These are phyloP conservation scores for Tadarida brasiliensis DNA, from an alignment of 2,797 vertebrate species.

Conservation along the genomic window DNA sequence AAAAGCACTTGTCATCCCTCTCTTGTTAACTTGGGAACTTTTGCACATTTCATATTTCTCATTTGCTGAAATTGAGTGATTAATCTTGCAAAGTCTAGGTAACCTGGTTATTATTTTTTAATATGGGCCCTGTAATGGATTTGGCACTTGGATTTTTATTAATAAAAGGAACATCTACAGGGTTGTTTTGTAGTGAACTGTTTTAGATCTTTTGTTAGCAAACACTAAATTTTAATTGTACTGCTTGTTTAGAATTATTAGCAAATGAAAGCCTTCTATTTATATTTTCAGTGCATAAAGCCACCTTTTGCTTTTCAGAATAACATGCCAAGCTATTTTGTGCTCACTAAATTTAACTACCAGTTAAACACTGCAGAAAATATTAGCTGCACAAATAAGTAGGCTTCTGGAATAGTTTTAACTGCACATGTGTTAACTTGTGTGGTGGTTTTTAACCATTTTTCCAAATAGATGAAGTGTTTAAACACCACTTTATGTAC, in stretches of 20 bases:
- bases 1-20: conserved; percentile 87
- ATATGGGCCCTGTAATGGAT: conserved; percentile 87
- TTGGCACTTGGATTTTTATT: conserved; percentile 88
- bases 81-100: conserved; percentile 93
- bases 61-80: conserved; percentile 86
- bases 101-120: conserved; percentile 83
- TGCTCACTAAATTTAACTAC: conserved; percentile 88
- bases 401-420: conserved; percentile 86
- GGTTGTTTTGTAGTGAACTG: conserved; percentile 87
- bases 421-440: conserved; percentile 84
- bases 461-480: conserved; percentile 82
- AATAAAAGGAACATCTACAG: conserved; percentile 86
- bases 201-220: conserved; percentile 87
- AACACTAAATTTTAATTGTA: conserved; percentile 90
- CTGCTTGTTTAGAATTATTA: conserved; percentile 87
- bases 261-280: conserved; percentile 85
- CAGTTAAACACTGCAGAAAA: conserved; percentile 86
- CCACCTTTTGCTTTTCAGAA: conserved; percentile 89
- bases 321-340: conserved; percentile 86
- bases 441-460: conserved; percentile 83
- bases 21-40: conserved; percentile 83
- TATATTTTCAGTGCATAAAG: conserved; percentile 87
- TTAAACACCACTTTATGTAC: conserved; percentile 80
- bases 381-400: conserved; percentile 84
- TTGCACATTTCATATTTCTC: conserved; percentile 88